Evolutionary conservation across 2,888 invertebrate species (phyloP), one percentile per base, ranked within the genome.

Genomic region (Heterodera filipjevi): DNA sequence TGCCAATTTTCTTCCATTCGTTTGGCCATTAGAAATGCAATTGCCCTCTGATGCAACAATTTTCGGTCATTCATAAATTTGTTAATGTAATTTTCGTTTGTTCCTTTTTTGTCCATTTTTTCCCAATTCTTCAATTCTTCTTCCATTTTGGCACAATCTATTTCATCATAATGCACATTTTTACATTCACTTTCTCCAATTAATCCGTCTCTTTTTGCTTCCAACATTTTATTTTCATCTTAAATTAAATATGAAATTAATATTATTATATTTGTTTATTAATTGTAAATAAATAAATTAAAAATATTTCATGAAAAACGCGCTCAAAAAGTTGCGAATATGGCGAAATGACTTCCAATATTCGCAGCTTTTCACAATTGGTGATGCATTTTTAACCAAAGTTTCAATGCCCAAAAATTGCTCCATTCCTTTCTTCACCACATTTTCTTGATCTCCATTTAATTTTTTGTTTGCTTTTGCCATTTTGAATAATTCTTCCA

Each of bases 321-420:
- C 27, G 27, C 59, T 27, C n/a, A 59, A 59, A 59, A 59, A 5
- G 8, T n/a, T 59, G n/a, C 10, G 22, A 59, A 59, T 59, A 10
- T 27, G 6, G 0, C 10, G 59, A 5, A 10, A 59, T 27, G 27
- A 59, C 27, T 59, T 59, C 59, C 59, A 59, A 59, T 22, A 27
- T 59, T 59, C 59, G 5, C 59, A 59, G 59, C 59, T 59, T 59
- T 27, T 59, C 27, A 59, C 59, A n/a, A 59, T 59, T 59, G n/a
- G 10, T 1, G 27, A 10, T 59, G 59, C 5, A 27, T 59, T n/a
- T 59, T 59, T 5, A 59, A 27, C 10, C 39, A 39, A 39, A 39
- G 6, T 39, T 12, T 39, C 39, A 39, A 39, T 59, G n/a, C 12
- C 27, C 59, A 59, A 59, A 59, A 59, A 59, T 59, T 59, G 22